Evolutionary conservation across 2,888 invertebrate species (phyloP).

Genomic region (Melanotus villosus): DNA sequence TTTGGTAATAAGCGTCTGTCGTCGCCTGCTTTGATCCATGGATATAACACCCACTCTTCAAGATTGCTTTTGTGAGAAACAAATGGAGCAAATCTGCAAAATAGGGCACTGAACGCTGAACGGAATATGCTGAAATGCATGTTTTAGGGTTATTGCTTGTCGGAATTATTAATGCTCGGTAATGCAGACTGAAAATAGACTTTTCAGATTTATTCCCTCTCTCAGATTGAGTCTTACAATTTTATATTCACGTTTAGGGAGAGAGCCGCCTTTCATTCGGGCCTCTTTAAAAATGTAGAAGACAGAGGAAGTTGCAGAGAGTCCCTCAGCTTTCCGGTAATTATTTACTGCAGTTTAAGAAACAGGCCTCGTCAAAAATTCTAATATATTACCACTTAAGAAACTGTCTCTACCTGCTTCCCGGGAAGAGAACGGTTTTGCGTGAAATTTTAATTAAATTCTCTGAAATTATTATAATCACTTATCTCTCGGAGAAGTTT

Average conservation of each 20-base stretch:
- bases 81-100: constrained; percentile 55
- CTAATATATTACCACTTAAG: constrained; percentile 1
- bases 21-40: constrained; percentile 49
- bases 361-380: neutral
- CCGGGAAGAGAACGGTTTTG: no score
- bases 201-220: constrained; percentile 64
- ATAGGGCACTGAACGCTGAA: constrained; percentile 55
- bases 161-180: constrained; percentile 64
- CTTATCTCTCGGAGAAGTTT: no score
- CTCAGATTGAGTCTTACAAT: constrained; percentile 60
- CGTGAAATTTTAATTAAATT: no score
- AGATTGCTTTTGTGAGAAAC: constrained; percentile 56
- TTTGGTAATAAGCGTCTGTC: constrained; percentile 46
- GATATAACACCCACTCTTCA: constrained; percentile 55
- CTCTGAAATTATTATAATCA: no score
- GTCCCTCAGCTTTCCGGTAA: constrained; percentile 26
- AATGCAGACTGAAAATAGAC: constrained; percentile 64
- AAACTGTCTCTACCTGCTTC: neutral
- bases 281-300: constrained; percentile 19
- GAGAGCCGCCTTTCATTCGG: constrained; percentile 42
- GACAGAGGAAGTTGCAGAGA: constrained; percentile 18
- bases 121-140: constrained; percentile 63
- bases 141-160: constrained; percentile 64
- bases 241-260: constrained; percentile 57
- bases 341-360: constrained; percentile 34